These are phyloP conservation scores for Microcebus murinus DNA, from an alignment of 2,113 vertebrate genomes.

Conservation along the genomic window DNA sequence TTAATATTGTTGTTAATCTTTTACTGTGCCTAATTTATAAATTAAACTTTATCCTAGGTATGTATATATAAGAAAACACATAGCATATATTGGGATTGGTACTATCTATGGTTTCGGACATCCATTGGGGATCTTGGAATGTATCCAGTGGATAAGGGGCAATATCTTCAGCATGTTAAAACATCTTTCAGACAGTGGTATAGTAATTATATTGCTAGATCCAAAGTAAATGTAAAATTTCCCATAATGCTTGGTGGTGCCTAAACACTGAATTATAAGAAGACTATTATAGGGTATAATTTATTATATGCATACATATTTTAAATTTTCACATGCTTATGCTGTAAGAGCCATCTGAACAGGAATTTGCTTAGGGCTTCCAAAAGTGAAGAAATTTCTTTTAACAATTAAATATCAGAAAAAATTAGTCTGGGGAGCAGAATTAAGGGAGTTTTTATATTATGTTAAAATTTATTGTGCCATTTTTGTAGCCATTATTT, in stretches of 20 bases:
- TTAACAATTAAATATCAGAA: not conserved
- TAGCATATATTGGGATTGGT: not conserved
- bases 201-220: not conserved
- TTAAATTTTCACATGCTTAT: not conserved
- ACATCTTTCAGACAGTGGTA: not conserved
- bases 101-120: not conserved
- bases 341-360: not conserved
- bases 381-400: conserved; percentile 26
- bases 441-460: conserved; percentile 1
- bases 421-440: conserved; percentile 35
- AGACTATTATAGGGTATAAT: not conserved
- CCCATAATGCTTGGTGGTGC: not conserved
- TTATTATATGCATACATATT: not conserved
- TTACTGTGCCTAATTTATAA: not conserved
- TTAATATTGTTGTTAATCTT: not conserved
- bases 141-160: not conserved
- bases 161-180: not conserved
- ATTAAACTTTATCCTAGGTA: not conserved
- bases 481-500: conserved; percentile 10
- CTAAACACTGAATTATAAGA: not conserved
- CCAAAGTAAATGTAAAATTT: not conserved
- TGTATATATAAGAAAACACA: not conserved
- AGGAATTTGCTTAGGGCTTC: conserved; percentile 34
- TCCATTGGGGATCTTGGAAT: not conserved
- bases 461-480: not conserved